Conservation (phyloP, 2,888 invertebrate species). For the Drepana falcataria region DNA sequence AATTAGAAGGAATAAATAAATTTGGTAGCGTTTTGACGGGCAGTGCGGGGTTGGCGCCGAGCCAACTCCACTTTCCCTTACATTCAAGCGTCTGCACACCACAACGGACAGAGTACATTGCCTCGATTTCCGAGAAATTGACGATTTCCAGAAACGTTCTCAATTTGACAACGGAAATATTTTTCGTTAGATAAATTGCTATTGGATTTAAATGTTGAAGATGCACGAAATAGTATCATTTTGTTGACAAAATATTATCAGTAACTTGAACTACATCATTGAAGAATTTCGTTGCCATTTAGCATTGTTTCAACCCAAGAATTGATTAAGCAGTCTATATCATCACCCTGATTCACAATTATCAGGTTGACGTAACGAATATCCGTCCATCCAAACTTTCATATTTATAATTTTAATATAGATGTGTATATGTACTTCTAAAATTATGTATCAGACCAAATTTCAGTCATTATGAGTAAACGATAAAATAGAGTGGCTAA, state of each 20-base stretch:
- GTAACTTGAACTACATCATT: too few relatives aligned
- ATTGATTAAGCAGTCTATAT: too few relatives aligned
- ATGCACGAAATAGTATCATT: background rate
- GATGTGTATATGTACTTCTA: background rate
- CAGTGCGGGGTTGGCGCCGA: constrained; percentile 42
- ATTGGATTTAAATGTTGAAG: constrained; percentile 33
- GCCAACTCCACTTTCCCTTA: constrained; percentile 64
- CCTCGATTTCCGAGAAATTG: constrained; percentile 66
- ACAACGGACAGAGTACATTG: constrained; percentile 56
- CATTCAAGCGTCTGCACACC: constrained; percentile 44
- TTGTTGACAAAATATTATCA: too few relatives aligned
- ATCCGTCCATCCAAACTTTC: too few relatives aligned
- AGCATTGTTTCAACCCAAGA: too few relatives aligned
- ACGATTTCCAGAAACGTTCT: constrained; percentile 56
- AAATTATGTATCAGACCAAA: too few relatives aligned
- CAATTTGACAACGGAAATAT: constrained; percentile 60
- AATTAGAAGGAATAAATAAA: constrained; percentile 66
- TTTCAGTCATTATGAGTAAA: too few relatives aligned
- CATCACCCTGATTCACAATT: too few relatives aligned
- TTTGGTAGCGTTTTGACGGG: constrained; percentile 53
- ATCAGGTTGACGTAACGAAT: too few relatives aligned
- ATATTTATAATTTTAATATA: too few relatives aligned
- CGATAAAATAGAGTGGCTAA: background rate
- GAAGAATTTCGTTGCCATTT: too few relatives aligned
- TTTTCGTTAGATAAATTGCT: constrained; percentile 64